Base-by-base conservation (phyloP, 1,140 invertebrate genomes). In the Metopolophium dirhodum region DNA sequence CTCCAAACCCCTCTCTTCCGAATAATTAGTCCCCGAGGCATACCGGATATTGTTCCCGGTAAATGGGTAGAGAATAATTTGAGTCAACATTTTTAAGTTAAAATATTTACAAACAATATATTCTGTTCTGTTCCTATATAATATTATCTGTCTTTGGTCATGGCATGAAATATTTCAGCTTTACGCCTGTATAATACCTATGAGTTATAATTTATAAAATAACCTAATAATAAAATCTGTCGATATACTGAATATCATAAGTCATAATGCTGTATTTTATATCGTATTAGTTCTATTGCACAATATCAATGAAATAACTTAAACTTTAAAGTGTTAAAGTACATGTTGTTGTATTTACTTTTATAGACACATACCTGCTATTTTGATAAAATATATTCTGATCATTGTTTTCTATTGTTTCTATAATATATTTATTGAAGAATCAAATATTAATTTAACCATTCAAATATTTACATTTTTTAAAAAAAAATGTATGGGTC, bases 11-110 rank as follows among this genome's bases (percentile, higher is more conserved):
- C 14, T 35, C 26, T 49, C 22, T 2, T 49, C 37, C 82, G 20
- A 35, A 41, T 41, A 85, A 87, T 87, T 87, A 87, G 86, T 87
- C 86, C 86, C 86, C 45, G 6, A 51, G 86, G 86, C 86, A 49
- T 35, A n/a, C 45, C 18, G 45, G 20, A 18, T 49, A 49, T 87
- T 20, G 30, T 87, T 86, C 14, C 45, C 85, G 11, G 45, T 87
- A 51, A 35, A n/a, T 35, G 30, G 7, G 47, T 87, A 45, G 37
- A 49, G 22, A 49, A 87, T 35, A 30, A 18, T 87, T 51, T 51
- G 7, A 49, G 30, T 35, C 14, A 3, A 87, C 86, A 35, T 87
- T 49, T 87, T 87, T 47, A 87, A 51, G 37, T 49, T 49, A 47
- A 7, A n/a, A 7, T 18, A 86, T 86, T 86, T 86, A 86, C 45